Percentiles rank a stretch among this genome's conserved stretches.
Evolutionary conservation across 1,140 invertebrate genomes (phyloP).

Genomic region (Leptonema lineaticorne): DNA sequence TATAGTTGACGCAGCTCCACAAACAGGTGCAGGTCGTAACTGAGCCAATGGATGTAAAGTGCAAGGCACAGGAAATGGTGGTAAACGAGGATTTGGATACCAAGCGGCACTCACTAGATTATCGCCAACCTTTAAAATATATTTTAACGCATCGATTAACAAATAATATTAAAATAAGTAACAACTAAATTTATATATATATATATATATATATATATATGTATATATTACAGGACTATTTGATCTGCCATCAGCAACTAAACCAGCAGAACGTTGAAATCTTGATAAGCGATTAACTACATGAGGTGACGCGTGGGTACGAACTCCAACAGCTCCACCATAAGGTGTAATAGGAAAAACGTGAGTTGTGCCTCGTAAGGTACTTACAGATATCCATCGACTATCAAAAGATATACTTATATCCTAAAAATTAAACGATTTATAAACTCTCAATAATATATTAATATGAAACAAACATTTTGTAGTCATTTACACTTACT

Average conservation of each 20-base stretch:
- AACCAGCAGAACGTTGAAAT: constrained; percentile 93
- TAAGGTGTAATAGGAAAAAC: constrained; percentile 97
- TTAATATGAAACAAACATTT: constrained; percentile 19
- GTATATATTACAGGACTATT: constrained; percentile 73
- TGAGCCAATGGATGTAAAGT: constrained; percentile 80
- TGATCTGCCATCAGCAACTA: constrained; percentile 71
- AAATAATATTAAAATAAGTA: neutral
- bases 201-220: too few species aligned
- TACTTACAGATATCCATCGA: constrained; percentile 93
- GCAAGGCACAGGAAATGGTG: constrained; percentile 84
- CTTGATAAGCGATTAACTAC: constrained; percentile 94
- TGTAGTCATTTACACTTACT: constrained; percentile 43
- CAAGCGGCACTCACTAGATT: constrained; percentile 59
- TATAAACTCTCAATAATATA: too few species aligned
- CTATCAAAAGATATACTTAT: constrained; percentile 89
- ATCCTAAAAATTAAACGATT: too few species aligned
- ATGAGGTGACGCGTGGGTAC: constrained; percentile 89
- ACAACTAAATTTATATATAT: neutral
- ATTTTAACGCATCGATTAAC: neutral
- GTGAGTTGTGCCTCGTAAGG: constrained; percentile 94
- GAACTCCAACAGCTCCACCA: constrained; percentile 84
- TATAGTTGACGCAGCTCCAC: constrained; percentile 49
- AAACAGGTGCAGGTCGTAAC: constrained; percentile 72
- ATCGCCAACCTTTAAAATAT: constrained; percentile 46
- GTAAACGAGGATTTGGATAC: constrained; percentile 83